Evolutionary conservation across 53 echinoderm and acorn worm species (phyloP).

Genomic region (Stichopus horrens): DNA sequence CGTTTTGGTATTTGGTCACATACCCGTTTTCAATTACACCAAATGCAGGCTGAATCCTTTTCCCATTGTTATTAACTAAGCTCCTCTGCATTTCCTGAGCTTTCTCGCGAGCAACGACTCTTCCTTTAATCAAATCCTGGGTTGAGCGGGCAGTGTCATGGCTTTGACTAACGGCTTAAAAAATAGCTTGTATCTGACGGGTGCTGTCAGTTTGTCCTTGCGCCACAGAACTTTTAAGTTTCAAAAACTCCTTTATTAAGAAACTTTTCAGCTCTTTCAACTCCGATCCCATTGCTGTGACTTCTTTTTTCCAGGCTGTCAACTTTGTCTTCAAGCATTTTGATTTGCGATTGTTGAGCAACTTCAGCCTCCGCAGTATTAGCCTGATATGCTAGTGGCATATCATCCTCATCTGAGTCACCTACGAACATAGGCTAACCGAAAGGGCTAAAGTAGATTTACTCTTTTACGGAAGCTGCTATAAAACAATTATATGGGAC

Average conservation of each 20-base stretch:
- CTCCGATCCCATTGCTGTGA: too few species aligned
- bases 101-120: not conserved
- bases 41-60: not conserved
- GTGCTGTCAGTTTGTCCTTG: not conserved
- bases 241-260: not conserved
- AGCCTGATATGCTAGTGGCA: too few species aligned
- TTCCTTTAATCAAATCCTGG: conserved; percentile 3
- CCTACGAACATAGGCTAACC: too few species aligned
- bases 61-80: not conserved
- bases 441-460: too few species aligned
- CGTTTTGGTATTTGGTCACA: not conserved
- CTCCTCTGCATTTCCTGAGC: not conserved
- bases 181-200: not conserved
- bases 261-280: too few species aligned
- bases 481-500: too few species aligned
- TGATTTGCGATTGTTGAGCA: too few species aligned
- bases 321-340: too few species aligned
- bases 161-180: not conserved
- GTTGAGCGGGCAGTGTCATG: not conserved
- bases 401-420: too few species aligned
- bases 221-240: not conserved
- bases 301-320: too few species aligned
- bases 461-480: too few species aligned
- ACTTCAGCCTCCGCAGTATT: too few species aligned
- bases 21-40: conserved; percentile 10